Percentiles rank a stretch among this genome's conserved stretches.
phyloP scores from a whole-genome alignment of 2,888 invertebrate genomes.

The Blomia tropicalis region DNA sequence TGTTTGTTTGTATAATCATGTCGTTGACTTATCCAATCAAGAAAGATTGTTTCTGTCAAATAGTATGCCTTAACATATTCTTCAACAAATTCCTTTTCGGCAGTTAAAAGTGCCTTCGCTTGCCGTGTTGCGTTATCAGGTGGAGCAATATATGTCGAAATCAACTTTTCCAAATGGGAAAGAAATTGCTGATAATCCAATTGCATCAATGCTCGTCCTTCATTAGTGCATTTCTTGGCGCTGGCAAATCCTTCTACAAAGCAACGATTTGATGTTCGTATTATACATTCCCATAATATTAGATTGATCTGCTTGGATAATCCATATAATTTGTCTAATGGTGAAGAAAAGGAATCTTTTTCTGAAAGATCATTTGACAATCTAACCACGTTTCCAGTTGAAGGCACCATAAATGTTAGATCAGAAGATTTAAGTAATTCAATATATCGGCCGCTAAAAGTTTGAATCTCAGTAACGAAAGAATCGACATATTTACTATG shows the following conservation, averaged over 20 bases:
- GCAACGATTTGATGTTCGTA: slow-evolving; percentile 65
- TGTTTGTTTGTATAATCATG: slow-evolving; percentile 73
- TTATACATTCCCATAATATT: slow-evolving; percentile 69
- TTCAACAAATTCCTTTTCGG: slow-evolving; percentile 77
- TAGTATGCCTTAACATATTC: slow-evolving; percentile 92
- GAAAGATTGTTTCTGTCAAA: slow-evolving; percentile 66
- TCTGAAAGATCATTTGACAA: slow-evolving; percentile 51
- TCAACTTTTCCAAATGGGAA: slow-evolving; percentile 71
- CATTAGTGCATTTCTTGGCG: slow-evolving; percentile 83
- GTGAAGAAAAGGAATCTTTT: not conserved
- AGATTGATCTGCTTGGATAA: slow-evolving; percentile 32
- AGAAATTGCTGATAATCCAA: slow-evolving; percentile 88
- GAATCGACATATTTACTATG: slow-evolving; percentile 64
- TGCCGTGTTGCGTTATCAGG: not conserved
- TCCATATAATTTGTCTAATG: not conserved
- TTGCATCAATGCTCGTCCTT: slow-evolving; percentile 92
- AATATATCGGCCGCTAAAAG: slow-evolving; percentile 58
- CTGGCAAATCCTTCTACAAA: slow-evolving; percentile 83
- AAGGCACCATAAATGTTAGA: not conserved
- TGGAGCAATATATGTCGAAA: slow-evolving; percentile 38
- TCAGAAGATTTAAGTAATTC: slow-evolving; percentile 44
- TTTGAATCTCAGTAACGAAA: slow-evolving; percentile 40
- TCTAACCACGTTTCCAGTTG: slow-evolving; percentile 39
- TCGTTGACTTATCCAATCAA: slow-evolving; percentile 71
- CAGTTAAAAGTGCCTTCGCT: not conserved